Conservation (phyloP, 1,140 invertebrate genomes). For the Heliconius himera region DNA sequence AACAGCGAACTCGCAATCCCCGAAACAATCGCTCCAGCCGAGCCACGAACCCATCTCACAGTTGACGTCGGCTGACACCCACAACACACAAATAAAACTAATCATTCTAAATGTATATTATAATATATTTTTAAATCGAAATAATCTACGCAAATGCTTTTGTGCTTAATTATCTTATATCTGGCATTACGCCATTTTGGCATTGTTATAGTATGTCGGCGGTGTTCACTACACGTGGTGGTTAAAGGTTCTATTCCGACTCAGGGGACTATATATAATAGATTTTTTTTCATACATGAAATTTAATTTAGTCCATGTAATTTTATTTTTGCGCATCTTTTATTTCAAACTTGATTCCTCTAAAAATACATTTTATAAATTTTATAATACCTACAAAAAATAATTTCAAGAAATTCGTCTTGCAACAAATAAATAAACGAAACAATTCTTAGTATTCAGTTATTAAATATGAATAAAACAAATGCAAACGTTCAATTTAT, state of each 20-base stretch:
- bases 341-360: no score
- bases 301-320: no score
- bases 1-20: constrained; percentile 62
- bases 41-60: constrained; percentile 70
- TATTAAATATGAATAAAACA: not conserved
- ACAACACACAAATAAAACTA: constrained; percentile 26
- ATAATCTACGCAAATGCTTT: not conserved
- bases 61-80: constrained; percentile 45
- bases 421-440: not conserved
- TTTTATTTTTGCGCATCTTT: no score
- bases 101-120: not conserved
- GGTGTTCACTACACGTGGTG: no score
- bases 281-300: no score
- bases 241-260: no score
- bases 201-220: no score
- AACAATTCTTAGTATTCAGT: not conserved
- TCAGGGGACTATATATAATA: no score
- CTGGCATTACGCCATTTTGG: not conserved
- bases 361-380: no score
- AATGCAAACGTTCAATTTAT: constrained; percentile 16
- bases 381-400: not conserved
- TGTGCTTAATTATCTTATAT: not conserved
- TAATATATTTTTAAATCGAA: not conserved
- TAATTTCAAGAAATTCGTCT: not conserved
- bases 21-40: constrained; percentile 71